These are phyloP conservation scores for Drosophila mauritiana DNA, from an alignment of 1,140 invertebrate genomes.

Conservation along the genomic window DNA sequence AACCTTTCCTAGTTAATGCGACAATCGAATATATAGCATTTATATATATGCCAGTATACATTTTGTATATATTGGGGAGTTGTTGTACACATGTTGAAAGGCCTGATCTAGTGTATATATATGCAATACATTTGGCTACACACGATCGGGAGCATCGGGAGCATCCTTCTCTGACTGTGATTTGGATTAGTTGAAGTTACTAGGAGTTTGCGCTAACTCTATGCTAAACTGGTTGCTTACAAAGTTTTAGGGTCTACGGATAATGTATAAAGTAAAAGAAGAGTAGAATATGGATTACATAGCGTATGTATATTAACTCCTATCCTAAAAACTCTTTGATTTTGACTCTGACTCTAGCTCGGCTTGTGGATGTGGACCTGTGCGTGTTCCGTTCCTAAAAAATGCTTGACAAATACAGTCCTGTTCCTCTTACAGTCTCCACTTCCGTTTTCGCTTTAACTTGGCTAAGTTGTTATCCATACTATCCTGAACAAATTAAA, in stretches of 20 bases:
- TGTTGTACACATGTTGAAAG: constrained; percentile 73
- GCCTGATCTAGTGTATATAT: constrained; percentile 65
- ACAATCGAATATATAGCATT: constrained; percentile 53
- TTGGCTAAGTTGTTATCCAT: constrained; percentile 1
- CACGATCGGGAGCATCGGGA: constrained; percentile 45
- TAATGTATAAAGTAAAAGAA: constrained; percentile 38
- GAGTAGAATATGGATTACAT: constrained; percentile 48
- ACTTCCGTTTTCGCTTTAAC: not conserved
- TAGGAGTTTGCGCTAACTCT: constrained; percentile 47
- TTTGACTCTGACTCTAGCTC: constrained; percentile 34
- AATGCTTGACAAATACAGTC: constrained; percentile 54
- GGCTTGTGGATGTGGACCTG: constrained; percentile 34
- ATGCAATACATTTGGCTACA: constrained; percentile 79
- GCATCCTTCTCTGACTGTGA: constrained; percentile 56
- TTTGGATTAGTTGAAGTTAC: constrained; percentile 63
- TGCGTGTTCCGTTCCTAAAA: constrained; percentile 46
- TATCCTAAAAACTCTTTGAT: constrained; percentile 67
- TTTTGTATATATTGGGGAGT: constrained; percentile 54
- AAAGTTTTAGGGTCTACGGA: constrained; percentile 37
- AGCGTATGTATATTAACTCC: constrained; percentile 36
- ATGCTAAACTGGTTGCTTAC: constrained; percentile 51
- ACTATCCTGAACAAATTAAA: not conserved
- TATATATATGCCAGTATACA: constrained; percentile 52
- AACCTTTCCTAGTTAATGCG: constrained; percentile 22
- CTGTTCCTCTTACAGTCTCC: constrained; percentile 12